Evolutionary conservation across 2,888 invertebrate genomes (phyloP).

Genomic region (Notodonta ziczac): DNA sequence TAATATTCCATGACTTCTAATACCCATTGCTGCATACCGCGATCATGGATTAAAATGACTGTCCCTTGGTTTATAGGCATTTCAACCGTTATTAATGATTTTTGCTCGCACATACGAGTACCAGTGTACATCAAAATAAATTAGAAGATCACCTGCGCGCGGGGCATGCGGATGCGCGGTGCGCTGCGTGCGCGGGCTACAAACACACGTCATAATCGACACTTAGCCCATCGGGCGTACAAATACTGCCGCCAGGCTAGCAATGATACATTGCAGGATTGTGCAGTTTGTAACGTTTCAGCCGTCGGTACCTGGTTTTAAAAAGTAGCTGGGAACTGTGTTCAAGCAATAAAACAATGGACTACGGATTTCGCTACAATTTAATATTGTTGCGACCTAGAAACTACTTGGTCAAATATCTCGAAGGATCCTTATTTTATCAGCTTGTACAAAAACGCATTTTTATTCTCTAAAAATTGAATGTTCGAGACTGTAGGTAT

Average conservation of each 20-base stretch:
- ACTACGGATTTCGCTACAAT: no score
- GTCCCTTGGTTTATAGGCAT: background rate
- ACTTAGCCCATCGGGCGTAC: background rate
- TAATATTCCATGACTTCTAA: background rate
- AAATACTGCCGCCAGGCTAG: background rate
- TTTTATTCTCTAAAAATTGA: no score
- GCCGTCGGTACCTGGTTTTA: no score
- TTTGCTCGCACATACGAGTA: background rate
- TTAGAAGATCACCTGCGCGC: slow-evolving; percentile 10
- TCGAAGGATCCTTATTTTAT: no score
- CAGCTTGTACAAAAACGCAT: no score
- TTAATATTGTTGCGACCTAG: no score
- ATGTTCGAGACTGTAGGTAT: no score
- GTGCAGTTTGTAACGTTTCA: no score
- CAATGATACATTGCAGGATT: background rate
- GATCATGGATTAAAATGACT: background rate
- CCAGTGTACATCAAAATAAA: background rate
- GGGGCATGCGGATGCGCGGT: slow-evolving; percentile 13
- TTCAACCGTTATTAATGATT: background rate
- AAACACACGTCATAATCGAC: slow-evolving; percentile 1
- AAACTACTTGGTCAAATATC: no score
- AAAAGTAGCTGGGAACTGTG: no score
- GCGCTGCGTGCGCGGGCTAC: background rate
- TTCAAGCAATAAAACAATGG: no score
- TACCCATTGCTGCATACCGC: background rate